A percentile compares a stretch with the other conserved stretches of the same genome.
Evolutionary conservation across 2,797 vertebrate genomes (phyloP).

Genomic region (Hoplostethus atlanticus): DNA sequence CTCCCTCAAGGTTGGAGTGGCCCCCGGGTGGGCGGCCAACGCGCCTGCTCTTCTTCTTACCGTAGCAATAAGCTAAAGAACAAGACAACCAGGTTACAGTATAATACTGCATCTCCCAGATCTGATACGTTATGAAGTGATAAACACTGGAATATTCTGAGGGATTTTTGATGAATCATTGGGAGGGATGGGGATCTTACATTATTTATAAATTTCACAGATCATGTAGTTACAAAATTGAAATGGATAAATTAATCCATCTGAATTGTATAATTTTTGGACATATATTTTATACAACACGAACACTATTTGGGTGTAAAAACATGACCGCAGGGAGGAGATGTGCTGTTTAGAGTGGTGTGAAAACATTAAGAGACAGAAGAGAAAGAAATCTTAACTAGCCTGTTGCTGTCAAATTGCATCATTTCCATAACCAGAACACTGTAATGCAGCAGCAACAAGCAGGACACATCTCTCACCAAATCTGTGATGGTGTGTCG

Average conservation of each 20-base stretch:
- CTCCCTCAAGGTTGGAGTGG: conserved; percentile 93
- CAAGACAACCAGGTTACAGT: conserved; percentile 34
- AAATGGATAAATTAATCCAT: neutral
- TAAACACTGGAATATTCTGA: too few relatives aligned
- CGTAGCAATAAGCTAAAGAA: conserved; percentile 93
- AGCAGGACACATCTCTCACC: conserved; percentile 33
- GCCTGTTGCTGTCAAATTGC: conserved; percentile 47
- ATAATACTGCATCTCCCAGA: conserved; percentile 12
- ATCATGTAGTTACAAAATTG: neutral
- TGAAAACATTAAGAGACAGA: conserved; percentile 15
- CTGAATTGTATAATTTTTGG: neutral
- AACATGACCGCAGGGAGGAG: neutral
- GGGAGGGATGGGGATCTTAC: too few relatives aligned
- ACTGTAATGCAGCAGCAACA: conserved; percentile 11
- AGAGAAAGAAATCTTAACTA: conserved; percentile 16
- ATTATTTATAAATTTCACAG: neutral
- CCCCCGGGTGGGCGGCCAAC: conserved; percentile 94
- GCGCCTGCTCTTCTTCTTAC: conserved; percentile 95
- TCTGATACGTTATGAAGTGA: neutral
- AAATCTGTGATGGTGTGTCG: conserved; percentile 22
- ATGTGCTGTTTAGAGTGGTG: conserved; percentile 6
- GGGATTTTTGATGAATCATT: too few relatives aligned
- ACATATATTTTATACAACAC: neutral
- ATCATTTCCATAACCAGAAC: conserved; percentile 36
- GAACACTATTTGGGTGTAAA: neutral